Conservation (phyloP, 2,888 invertebrate species). For the Drosophila stalkeri region DNA sequence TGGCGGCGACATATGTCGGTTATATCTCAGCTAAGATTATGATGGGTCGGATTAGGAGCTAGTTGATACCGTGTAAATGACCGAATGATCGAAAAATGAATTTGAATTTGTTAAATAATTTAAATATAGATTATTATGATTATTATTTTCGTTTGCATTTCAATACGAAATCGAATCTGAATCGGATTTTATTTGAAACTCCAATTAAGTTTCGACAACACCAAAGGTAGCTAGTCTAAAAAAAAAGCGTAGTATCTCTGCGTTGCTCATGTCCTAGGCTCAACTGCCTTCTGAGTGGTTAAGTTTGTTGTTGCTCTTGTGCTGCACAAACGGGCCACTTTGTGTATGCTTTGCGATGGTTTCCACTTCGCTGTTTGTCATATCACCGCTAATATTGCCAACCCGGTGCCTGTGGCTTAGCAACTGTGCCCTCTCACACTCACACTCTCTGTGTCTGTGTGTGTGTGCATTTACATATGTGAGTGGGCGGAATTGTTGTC, state of each 20-base stretch:
- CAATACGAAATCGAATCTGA: neutral
- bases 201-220: too few species aligned
- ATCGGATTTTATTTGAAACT: neutral
- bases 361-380: constrained; percentile 64
- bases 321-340: constrained; percentile 44
- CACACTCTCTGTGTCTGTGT: neutral
- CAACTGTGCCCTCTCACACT: constrained; percentile 15
- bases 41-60: constrained; percentile 5
- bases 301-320: constrained; percentile 16
- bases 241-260: neutral
- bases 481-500: constrained; percentile 33
- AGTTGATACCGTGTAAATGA: constrained; percentile 15
- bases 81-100: neutral
- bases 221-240: too few species aligned
- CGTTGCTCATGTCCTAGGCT: neutral
- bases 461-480: neutral
- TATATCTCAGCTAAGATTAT: constrained; percentile 20
- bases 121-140: neutral
- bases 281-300: neutral
- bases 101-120: neutral
- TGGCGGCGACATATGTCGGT: constrained; percentile 31
- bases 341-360: constrained; percentile 51
- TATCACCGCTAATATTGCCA: constrained; percentile 70
- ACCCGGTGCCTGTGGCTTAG: constrained; percentile 57
- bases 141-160: too few species aligned